These are phyloP conservation scores for Leptopilina clavipes DNA, from an alignment of 1,140 invertebrate species.

Conservation along the genomic window DNA sequence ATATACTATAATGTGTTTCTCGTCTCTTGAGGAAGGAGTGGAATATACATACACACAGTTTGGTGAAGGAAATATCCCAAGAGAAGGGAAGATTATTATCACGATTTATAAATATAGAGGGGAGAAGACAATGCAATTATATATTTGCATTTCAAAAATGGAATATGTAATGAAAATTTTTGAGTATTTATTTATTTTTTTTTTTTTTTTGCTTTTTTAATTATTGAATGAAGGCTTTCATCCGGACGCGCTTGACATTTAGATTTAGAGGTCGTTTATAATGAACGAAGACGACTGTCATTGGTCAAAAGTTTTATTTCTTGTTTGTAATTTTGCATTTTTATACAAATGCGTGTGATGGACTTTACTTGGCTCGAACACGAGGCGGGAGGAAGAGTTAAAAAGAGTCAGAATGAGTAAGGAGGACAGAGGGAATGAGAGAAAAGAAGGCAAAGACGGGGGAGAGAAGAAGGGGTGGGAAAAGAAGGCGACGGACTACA, in stretches of 20 bases:
- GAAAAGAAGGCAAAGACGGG: constrained; percentile 37
- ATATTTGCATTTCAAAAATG: background rate
- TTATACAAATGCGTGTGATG: constrained; percentile 29
- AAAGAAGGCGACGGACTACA: constrained; percentile 37
- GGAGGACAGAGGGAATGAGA: constrained; percentile 15
- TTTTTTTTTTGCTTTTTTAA: background rate
- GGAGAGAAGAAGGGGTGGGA: constrained; percentile 44
- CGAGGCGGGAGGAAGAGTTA: background rate
- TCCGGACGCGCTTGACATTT: background rate
- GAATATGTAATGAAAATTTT: background rate
- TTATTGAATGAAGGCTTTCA: background rate
- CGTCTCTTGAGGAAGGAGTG: background rate
- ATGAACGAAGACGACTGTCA: constrained; percentile 14
- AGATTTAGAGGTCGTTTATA: background rate
- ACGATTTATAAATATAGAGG: background rate
- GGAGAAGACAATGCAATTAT: background rate
- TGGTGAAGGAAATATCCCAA: background rate
- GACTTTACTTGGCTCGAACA: constrained; percentile 37
- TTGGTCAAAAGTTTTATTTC: constrained; percentile 19
- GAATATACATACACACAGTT: background rate
- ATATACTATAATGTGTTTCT: background rate
- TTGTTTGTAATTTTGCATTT: constrained; percentile 24
- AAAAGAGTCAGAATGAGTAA: constrained; percentile 11
- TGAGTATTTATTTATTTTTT: background rate
- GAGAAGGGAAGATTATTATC: constrained; percentile 1